Conservation (phyloP, 2,113 vertebrate genomes). For the Tupaia chinensis region DNA sequence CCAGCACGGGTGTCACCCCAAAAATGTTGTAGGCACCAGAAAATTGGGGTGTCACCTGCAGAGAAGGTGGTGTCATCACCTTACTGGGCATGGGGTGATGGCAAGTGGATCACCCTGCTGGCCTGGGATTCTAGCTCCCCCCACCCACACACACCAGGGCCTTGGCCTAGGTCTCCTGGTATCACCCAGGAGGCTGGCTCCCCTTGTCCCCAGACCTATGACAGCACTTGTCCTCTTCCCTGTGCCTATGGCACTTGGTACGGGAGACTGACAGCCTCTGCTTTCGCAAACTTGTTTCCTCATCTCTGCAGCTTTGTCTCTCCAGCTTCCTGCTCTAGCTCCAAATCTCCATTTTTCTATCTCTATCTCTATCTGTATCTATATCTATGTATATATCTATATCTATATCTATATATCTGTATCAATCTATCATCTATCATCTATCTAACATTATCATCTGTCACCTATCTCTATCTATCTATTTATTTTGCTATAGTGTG, state of each 20-base stretch:
- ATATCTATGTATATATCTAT: too few relatives aligned
- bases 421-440: too few relatives aligned
- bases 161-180: not conserved
- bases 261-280: not conserved
- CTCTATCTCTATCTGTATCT: too few relatives aligned
- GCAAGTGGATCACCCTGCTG: not conserved
- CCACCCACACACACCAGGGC: not conserved
- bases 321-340: not conserved
- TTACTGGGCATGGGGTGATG: conserved; percentile 10
- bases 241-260: not conserved
- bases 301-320: not conserved
- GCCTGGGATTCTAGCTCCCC: not conserved
- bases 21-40: conserved; percentile 78
- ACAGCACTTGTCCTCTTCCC: not conserved
- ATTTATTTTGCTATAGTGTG: too few relatives aligned
- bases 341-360: not conserved
- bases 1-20: conserved; percentile 66
- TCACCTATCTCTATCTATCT: too few relatives aligned
- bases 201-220: not conserved
- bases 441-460: too few relatives aligned
- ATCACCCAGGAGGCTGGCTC: not conserved
- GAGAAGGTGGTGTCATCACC: conserved; percentile 60
- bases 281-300: not conserved
- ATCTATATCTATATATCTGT: too few relatives aligned
- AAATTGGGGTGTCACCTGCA: conserved; percentile 74